Evolutionary conservation across 2,797 vertebrate species (phyloP).

Genomic region (Linurgus olivaceus): DNA sequence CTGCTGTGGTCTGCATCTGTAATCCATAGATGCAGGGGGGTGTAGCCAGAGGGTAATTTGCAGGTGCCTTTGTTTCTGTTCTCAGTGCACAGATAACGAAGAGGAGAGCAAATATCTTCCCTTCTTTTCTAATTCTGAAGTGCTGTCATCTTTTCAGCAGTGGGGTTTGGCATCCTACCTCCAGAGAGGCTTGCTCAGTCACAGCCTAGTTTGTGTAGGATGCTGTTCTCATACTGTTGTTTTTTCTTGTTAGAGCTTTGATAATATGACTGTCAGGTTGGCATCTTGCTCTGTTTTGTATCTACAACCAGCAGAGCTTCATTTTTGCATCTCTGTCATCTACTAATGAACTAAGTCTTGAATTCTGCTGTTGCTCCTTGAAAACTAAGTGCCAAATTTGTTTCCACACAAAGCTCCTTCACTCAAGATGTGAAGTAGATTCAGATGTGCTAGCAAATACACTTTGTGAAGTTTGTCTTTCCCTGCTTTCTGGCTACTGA

Average conservation of each 20-base stretch:
- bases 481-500: not conserved
- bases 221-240: constrained; percentile 46
- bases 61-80: constrained; percentile 13
- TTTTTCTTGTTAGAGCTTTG: constrained; percentile 50
- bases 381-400: constrained; percentile 58
- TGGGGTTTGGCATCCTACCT: constrained; percentile 48
- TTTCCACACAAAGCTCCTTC: constrained; percentile 60
- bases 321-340: constrained; percentile 53
- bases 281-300: constrained; percentile 38
- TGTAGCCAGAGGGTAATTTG: not conserved
- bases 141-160: constrained; percentile 25
- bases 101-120: not conserved
- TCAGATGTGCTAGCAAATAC: constrained; percentile 53
- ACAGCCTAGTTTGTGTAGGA: constrained; percentile 60
- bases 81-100: not conserved
- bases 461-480: not conserved
- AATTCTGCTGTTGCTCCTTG: constrained; percentile 56
- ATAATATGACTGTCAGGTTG: constrained; percentile 48
- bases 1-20: not conserved
- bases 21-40: not conserved
- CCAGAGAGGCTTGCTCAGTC: constrained; percentile 49
- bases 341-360: constrained; percentile 59
- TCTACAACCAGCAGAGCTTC: constrained; percentile 49
- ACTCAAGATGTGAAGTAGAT: constrained; percentile 55
- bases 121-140: not conserved